A percentile compares a stretch with the other conserved stretches of the same genome.
phyloP scores from a whole-genome alignment of 2,888 invertebrate species.

The Ectemnius cavifrons region DNA sequence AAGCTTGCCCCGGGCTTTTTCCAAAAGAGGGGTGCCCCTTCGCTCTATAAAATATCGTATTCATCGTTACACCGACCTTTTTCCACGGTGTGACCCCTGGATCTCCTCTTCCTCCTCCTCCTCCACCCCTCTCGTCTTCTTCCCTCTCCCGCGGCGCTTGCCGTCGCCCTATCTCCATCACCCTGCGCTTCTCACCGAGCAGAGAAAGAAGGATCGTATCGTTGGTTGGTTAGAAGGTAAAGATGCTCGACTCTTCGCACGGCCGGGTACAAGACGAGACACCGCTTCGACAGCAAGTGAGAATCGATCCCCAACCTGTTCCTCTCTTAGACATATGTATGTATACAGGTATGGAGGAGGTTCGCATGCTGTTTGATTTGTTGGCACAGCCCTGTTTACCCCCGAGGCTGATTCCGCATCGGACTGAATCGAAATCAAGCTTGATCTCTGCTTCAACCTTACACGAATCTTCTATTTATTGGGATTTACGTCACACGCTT shows the following conservation, averaged over 20 bases:
- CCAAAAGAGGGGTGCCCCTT: conserved; percentile 46
- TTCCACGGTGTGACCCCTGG: not conserved
- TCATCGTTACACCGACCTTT: conserved; percentile 61
- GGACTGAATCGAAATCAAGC: not conserved
- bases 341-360: conserved; percentile 29
- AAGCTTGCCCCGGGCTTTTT: conserved; percentile 57
- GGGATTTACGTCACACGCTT: too few relatives aligned
- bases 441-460: not conserved
- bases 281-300: conserved; percentile 28
- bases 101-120: not conserved
- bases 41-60: conserved; percentile 60
- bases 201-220: conserved; percentile 25
- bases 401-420: conserved; percentile 1
- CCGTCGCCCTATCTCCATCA: conserved; percentile 8
- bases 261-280: conserved; percentile 44
- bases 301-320: conserved; percentile 48
- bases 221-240: conserved; percentile 4
- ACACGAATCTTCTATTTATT: not conserved
- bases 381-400: not conserved
- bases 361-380: conserved; percentile 20
- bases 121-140: conserved; percentile 12
- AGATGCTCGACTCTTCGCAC: conserved; percentile 11
- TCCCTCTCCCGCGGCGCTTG: conserved; percentile 16
- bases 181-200: conserved; percentile 19
- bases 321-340: not conserved